Base-by-base conservation (phyloP, 2,113 vertebrate genomes). In the Canis aureus region DNA sequence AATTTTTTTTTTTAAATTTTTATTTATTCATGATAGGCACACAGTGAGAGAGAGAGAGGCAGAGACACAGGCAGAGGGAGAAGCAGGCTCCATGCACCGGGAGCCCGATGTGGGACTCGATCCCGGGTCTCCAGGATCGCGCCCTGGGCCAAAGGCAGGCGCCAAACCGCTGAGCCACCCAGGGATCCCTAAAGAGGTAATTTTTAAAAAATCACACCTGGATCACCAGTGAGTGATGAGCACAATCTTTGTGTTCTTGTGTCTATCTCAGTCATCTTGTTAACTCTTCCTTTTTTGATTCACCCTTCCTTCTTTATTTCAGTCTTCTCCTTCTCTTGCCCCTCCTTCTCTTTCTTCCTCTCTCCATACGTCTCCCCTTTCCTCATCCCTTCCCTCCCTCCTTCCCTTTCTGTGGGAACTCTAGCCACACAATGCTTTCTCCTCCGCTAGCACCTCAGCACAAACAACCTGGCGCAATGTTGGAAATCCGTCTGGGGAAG, bases 131-230 rank as follows among this genome's bases (percentile, higher is more conserved):
- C n/a, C n/a, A n/a, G n/a, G n/a, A n/a, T n/a, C n/a, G n/a, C n/a
- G n/a, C n/a, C n/a, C n/a, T n/a, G n/a, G n/a, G n/a, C n/a, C n/a
- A n/a, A n/a, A n/a, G n/a, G n/a, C n/a, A n/a, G n/a, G n/a, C n/a
- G n/a, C n/a, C n/a, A n/a, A n/a, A n/a, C n/a, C n/a, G n/a, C 32
- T 69, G n/a, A 35, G 67, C 67, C 32, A 69, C 8, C 8, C 32
- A 19, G 32, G 32, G 0, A 0, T 16, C 32, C 16, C 32, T n/a
- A 69, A 69, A 69, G 1, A 15, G 73, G 13, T 20, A 60, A 16
- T 25, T 60, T 94, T 67, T 12, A 11, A 29, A 57, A 73, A 38
- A 38, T 43, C 17, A 62, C 29, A 20, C 1, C 25, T 57, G 13
- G 20, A 13, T 95, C 27, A 76, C 12, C 35, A 38, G 4, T 32